Evolutionary conservation across 23 tunicate species (phyloP), one percentile per base, ranked within the genome.

Genomic region (Corella eumyota): DNA sequence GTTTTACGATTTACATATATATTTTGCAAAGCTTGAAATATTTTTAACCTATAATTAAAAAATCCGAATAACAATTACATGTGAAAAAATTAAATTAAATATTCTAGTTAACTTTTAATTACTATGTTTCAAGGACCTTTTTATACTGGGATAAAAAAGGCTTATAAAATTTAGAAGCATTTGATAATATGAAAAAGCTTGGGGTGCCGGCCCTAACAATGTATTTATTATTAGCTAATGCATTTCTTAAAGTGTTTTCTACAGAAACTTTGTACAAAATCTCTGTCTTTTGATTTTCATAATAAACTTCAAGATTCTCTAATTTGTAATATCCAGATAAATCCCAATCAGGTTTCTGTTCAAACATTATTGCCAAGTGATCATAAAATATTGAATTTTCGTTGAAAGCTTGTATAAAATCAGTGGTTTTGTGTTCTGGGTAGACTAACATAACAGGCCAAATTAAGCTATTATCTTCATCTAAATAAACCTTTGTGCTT

Each of bases 371-470:
- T 20, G 62, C 32, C 3, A 86, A 32, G 38, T 79, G 73, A 34
- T 77, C 80, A 5, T 9, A 31, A 60, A 86, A 86, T 3, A 61
- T 46, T 3, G 64, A 36, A 38, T 66, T 59, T 78, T 86, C 95
- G 59, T 71, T 60, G 37, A 75, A 86, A 2, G 54, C 48, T 72
- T 86, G 80, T 48, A 86, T 70, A 51, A 86, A 62, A 38, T 86
- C 95, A 49, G 81, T 79, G 6, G 76, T 66, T 66, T 71, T 45
- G 52, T 52, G 66, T 34, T 86, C 85, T 25, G 95, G 95, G 54
- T 86, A 86, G 13, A 54, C 30, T n/a, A 86, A 71, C 37, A 86
- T 33, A 3, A 86, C 95, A 24, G 95, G 95, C 95, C 95, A 86
- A 19, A 71, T 58, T 1, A 86, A 64, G 15, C 34, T 24, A n/a